A percentile compares a stretch with the other conserved stretches of the same genome.
phyloP scores from a whole-genome alignment of 2,113 vertebrate species.

The Neopipo cinnamomea region DNA sequence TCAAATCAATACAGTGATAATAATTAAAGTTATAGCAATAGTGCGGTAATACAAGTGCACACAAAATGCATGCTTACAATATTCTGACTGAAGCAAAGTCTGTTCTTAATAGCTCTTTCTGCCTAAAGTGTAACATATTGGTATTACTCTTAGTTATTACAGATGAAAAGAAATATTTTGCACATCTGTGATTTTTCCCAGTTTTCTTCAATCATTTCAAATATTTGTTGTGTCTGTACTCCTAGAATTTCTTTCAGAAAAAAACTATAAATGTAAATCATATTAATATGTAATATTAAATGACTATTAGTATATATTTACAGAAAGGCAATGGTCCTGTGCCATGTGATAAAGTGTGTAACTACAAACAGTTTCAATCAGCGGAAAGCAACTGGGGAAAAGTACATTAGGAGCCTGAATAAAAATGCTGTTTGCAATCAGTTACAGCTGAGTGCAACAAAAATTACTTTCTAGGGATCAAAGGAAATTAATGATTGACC shows the following conservation, averaged over 20 bases:
- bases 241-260: neutral
- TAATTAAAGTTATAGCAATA: neutral
- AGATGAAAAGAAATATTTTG: neutral
- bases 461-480: conserved; percentile 76
- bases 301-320: conserved; percentile 8
- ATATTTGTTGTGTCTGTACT: neutral
- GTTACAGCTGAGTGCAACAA: conserved; percentile 74
- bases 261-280: conserved; percentile 22
- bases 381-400: conserved; percentile 62
- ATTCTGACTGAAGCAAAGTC: neutral
- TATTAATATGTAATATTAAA: conserved; percentile 19
- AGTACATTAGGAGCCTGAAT: conserved; percentile 44
- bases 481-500: conserved; percentile 73
- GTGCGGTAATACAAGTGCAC: neutral
- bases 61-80: neutral
- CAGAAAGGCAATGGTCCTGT: neutral
- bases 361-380: conserved; percentile 36
- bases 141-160: neutral
- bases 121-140: neutral
- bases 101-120: neutral
- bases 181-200: neutral
- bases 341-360: conserved; percentile 19
- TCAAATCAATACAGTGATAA: neutral
- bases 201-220: neutral
- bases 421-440: conserved; percentile 60